A percentile compares a stretch with the other conserved stretches of the same genome.
Evolutionary conservation across 2,888 invertebrate genomes (phyloP).

Genomic region (Leptura quadrifasciata): DNA sequence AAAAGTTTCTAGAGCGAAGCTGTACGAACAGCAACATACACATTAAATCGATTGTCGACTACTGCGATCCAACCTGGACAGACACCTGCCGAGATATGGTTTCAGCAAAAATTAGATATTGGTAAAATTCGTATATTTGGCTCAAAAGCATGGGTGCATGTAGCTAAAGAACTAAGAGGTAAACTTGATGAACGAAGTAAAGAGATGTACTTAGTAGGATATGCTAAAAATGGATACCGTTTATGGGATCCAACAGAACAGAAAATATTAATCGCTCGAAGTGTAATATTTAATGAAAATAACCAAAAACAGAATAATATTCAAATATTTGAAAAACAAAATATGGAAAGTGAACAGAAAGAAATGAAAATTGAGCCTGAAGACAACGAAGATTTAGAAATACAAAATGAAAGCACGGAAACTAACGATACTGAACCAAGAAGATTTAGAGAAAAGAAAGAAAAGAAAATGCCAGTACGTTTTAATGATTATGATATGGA

Average conservation of each 20-base stretch:
- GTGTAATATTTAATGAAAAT: slow-evolving; percentile 11
- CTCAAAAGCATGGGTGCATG: slow-evolving; percentile 2
- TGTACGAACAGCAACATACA: slow-evolving; percentile 19
- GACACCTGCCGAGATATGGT: slow-evolving; percentile 33
- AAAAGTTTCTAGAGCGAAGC: slow-evolving; percentile 24
- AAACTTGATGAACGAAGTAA: slow-evolving; percentile 21
- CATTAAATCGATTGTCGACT: too few relatives aligned
- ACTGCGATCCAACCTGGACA: neutral
- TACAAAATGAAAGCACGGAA: too few relatives aligned
- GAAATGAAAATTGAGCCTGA: too few relatives aligned
- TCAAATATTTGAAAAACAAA: too few relatives aligned
- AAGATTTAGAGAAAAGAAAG: too few relatives aligned
- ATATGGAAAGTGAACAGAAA: too few relatives aligned
- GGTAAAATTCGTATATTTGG: slow-evolving; percentile 30
- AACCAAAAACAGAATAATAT: too few relatives aligned
- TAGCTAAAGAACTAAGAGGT: slow-evolving; percentile 3
- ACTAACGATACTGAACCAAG: too few relatives aligned
- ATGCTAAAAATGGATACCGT: slow-evolving; percentile 5
- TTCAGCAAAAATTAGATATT: neutral
- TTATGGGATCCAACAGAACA: neutral
- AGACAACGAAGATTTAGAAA: too few relatives aligned
- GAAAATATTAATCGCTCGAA: neutral
- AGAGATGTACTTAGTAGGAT: slow-evolving; percentile 19
- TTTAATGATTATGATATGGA: too few relatives aligned
- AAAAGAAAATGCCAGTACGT: too few relatives aligned